Evolutionary conservation across 1,140 invertebrate genomes (phyloP).

Genomic region (Platorchestia sp.): DNA sequence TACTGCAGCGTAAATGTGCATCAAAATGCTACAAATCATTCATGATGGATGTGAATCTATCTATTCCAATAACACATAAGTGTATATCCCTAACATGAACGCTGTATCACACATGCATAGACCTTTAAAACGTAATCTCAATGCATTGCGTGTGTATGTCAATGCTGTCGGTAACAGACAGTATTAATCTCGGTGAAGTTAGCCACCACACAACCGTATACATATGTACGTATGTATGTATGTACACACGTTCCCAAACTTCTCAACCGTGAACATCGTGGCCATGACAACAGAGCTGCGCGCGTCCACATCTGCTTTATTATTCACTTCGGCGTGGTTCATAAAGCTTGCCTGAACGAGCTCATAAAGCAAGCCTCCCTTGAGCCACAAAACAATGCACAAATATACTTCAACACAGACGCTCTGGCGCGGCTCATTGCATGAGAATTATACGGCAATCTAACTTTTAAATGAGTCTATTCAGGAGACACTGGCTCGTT

Average conservation of each 20-base stretch:
- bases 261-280: background rate
- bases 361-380: background rate
- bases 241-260: background rate
- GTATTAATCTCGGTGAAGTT: no score
- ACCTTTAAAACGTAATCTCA: no score
- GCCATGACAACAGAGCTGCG: background rate
- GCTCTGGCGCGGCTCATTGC: background rate
- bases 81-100: no score
- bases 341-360: background rate
- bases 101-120: no score
- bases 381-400: background rate
- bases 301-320: background rate
- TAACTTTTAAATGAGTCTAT: conserved; percentile 10
- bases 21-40: no score
- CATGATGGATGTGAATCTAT: no score
- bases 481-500: background rate
- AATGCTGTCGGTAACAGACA: no score
- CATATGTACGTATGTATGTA: no score
- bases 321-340: background rate
- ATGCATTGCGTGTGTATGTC: no score
- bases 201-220: no score
- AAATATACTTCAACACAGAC: background rate
- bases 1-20: no score
- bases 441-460: background rate
- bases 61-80: no score